Conservation (phyloP, 2,888 invertebrate genomes). For the Tenthredo mesomela region DNA sequence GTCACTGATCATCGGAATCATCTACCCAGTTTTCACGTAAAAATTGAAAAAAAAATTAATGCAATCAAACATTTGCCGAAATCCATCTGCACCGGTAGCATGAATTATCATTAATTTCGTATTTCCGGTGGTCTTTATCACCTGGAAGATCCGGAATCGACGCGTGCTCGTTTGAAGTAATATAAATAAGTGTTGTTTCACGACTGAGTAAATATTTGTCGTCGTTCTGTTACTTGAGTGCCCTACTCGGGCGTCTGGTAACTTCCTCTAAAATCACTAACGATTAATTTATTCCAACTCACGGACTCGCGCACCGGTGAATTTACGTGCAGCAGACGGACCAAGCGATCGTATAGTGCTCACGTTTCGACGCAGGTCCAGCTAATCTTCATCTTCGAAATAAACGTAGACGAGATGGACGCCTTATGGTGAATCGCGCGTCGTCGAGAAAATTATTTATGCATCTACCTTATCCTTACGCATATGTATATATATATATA, state of each 20-base stretch:
- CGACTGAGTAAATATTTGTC: constrained; percentile 37
- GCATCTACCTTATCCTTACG: background rate
- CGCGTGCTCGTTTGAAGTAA: constrained; percentile 10
- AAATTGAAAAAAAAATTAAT: background rate
- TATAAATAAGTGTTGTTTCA: constrained; percentile 13
- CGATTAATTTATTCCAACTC: constrained; percentile 43
- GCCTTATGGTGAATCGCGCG: background rate
- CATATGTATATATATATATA: background rate
- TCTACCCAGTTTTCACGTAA: background rate
- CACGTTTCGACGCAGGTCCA: background rate
- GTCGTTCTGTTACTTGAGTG: constrained; percentile 24
- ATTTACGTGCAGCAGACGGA: background rate
- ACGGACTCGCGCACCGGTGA: background rate
- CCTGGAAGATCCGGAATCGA: background rate
- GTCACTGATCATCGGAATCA: background rate
- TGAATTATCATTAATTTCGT: background rate
- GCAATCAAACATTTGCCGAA: background rate
- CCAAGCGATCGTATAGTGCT: background rate
- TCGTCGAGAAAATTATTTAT: constrained; percentile 17
- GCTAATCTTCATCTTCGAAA: background rate
- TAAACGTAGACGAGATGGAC: background rate
- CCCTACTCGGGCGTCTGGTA: background rate
- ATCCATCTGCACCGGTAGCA: background rate
- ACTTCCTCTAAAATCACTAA: constrained; percentile 45
- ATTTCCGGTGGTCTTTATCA: constrained; percentile 3